phyloP scores from a whole-genome alignment of 2,113 vertebrate species.

The Uria lomvia region DNA sequence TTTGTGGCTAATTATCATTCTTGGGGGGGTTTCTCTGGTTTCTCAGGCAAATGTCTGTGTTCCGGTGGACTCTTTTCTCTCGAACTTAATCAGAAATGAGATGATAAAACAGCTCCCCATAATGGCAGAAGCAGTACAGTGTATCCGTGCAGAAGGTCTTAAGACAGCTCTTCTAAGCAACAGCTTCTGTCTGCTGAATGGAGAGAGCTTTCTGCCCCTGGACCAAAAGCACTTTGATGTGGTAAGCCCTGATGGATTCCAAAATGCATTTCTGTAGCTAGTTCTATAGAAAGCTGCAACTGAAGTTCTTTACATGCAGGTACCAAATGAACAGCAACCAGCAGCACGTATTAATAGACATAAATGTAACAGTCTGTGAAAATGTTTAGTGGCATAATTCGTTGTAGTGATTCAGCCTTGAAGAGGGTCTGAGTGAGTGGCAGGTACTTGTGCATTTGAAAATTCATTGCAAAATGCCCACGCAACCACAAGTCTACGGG shows the following conservation, averaged over 20 bases:
- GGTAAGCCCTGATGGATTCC: conserved; percentile 62
- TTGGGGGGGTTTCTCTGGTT: background rate
- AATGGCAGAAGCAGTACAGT: conserved; percentile 77
- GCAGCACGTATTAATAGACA: background rate
- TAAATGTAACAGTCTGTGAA: background rate
- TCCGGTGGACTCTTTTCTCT: conserved; percentile 72
- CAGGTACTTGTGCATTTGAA: background rate
- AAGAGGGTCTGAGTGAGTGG: background rate
- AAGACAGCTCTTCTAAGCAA: conserved; percentile 79
- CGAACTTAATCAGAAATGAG: conserved; percentile 61
- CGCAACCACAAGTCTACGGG: background rate
- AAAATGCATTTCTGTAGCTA: background rate
- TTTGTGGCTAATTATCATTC: background rate
- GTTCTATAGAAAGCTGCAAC: background rate
- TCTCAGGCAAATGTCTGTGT: conserved; percentile 68
- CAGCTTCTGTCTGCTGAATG: conserved; percentile 63
- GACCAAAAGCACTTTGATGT: conserved; percentile 77
- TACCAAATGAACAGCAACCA: background rate
- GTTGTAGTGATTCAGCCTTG: background rate
- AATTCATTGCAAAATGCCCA: background rate
- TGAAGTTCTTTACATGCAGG: background rate
- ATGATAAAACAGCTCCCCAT: conserved; percentile 68
- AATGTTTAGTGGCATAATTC: background rate
- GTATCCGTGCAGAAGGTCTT: conserved; percentile 74
- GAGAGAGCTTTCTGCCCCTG: conserved; percentile 65